These are phyloP conservation scores for Nebria salina DNA, from an alignment of 2,888 invertebrate species.

Conservation along the genomic window DNA sequence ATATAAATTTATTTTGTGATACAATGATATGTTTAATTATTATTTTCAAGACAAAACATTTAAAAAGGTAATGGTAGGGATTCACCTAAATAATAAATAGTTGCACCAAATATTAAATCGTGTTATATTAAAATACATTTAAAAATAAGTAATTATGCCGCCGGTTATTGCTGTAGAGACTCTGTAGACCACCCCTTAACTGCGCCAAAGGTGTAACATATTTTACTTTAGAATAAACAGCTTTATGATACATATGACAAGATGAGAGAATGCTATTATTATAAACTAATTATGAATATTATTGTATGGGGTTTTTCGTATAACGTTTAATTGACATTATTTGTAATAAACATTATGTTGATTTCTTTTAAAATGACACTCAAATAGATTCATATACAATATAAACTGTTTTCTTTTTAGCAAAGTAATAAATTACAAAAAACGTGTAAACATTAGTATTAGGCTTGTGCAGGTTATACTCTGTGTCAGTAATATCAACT, in stretches of 20 bases:
- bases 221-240: neutral
- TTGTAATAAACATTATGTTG: constrained; percentile 16
- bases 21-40: no score
- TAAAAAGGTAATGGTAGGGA: neutral
- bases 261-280: neutral
- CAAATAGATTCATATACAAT: constrained; percentile 14
- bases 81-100: neutral
- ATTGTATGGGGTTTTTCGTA: constrained; percentile 31
- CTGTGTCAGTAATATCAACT: constrained; percentile 22
- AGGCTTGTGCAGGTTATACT: constrained; percentile 43
- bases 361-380: neutral
- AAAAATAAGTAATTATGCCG: neutral
- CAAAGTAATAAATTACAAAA: constrained; percentile 46
- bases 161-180: neutral
- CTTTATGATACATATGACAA: neutral
- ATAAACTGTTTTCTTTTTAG: constrained; percentile 36
- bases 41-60: no score
- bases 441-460: constrained; percentile 27
- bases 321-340: constrained; percentile 43
- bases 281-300: neutral
- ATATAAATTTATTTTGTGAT: no score
- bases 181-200: neutral
- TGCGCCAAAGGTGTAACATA: neutral
- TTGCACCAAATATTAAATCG: neutral
- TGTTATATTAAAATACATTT: neutral